Base-by-base conservation (phyloP, 2,888 invertebrate species). In the Drosophila hawaiiensis region DNA sequence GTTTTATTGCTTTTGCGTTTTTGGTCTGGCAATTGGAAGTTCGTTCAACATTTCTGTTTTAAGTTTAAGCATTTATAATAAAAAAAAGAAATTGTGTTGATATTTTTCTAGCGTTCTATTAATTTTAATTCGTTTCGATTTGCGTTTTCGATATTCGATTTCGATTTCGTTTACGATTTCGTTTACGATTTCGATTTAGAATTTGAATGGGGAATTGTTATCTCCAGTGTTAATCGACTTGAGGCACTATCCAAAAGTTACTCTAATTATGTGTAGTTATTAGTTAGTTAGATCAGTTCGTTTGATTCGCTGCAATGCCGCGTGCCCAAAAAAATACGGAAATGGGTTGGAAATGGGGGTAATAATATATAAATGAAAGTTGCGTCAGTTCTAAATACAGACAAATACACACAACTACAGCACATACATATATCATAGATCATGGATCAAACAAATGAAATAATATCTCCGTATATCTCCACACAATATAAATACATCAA, bases 261-360 rank as follows among this genome's bases (percentile, higher is more conserved):
- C 54, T 74, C 66, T 77, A 69, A 63, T 72, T 78, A 70, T n/a
- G 63, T 81, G 67, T 78, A 62, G 41, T 47, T 47, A 47, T 25
- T 47, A 25, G 59, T 68, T 73, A 61, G 56, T 62, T 68, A 78
- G 67, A 73, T 87, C 84, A 82, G 83, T 87, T 85, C 84, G 80
- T 71, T 80, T 77, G 68, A 68, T 80, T 83, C 83, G 85, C 85
- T 85, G 86, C 82, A 88, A 85, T 85, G 89, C 84, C 89, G 84
- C 82, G 84, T 83, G 72, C 83, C 78, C 80, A 83, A 61, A 82
- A 61, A 82, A 64, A 63, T 78, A 52, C 68, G 55, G 68, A 72
- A 47, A 39, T 66, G 76, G 68, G 16, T 54, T 64, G 67, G 68
- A 68, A 58, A 62, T 67, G 73, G 66, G 75, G 68, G 75, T 79